A percentile compares a stretch with the other conserved stretches of the same genome.
These are phyloP conservation scores for Channa striata DNA, from an alignment of 2,797 vertebrate genomes.

Conservation along the genomic window DNA sequence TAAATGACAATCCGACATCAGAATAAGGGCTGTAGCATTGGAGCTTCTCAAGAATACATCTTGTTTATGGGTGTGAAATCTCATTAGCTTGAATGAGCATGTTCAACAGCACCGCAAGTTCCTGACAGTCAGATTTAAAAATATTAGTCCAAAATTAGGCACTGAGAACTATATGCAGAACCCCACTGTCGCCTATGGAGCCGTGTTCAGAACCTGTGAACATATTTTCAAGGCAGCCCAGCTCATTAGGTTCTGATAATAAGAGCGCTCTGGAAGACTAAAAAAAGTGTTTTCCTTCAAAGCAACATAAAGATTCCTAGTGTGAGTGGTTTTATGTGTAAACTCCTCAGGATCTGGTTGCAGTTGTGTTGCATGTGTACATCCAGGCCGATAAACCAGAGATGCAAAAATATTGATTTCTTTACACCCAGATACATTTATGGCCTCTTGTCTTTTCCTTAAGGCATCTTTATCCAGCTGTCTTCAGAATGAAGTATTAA, in stretches of 20 bases:
- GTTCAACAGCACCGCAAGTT: not conserved
- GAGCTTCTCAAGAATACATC: not conserved
- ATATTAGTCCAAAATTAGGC: not conserved
- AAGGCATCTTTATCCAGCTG: slow-evolving; percentile 38
- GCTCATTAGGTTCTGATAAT: slow-evolving; percentile 15
- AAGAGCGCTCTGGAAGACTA: not conserved
- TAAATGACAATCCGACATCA: not conserved
- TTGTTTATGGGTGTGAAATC: not conserved
- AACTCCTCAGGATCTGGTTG: not conserved
- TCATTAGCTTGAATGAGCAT: not conserved
- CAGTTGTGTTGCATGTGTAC: slow-evolving; percentile 16
- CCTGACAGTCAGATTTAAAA: not conserved
- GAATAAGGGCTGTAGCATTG: no score
- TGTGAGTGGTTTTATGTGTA: not conserved
- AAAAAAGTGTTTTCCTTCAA: slow-evolving; percentile 4
- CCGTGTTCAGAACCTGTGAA: not conserved
- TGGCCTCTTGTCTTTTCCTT: slow-evolving; percentile 31
- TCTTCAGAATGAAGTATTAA: slow-evolving; percentile 29
- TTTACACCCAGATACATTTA: slow-evolving; percentile 27
- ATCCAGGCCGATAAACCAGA: slow-evolving; percentile 9
- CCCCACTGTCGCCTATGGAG: not conserved
- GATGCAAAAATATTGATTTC: slow-evolving; percentile 36
- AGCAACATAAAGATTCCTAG: not conserved
- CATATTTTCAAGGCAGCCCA: not conserved
- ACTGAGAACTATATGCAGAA: not conserved